Base-by-base conservation (phyloP, 2,797 vertebrate genomes). In the Microtus agrestis region DNA sequence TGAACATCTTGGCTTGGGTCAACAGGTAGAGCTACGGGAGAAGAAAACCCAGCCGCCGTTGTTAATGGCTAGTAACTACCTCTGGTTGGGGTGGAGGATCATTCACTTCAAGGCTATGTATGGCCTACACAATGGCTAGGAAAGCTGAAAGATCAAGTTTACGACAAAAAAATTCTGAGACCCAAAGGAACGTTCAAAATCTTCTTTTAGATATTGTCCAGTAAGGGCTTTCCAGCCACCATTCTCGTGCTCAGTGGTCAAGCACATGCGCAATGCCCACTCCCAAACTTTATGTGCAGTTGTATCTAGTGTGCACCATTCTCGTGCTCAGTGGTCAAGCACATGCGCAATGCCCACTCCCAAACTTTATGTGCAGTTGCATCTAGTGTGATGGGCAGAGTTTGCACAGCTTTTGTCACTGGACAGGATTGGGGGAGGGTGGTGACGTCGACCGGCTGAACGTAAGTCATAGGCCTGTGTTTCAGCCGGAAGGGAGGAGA, bases 91-190 rank as follows among this genome's bases (percentile, higher is more conserved):
- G 79, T 51, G 40, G 31, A 74, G 27, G 43, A 79, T 74, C 21
- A 17, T 78, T 85, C 77, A 51, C 48, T 82, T 91, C 51, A 82
- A 93, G 40, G 43, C 34, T 91, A 61, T 67, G 4, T 9, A 6
- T 77, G 74, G n/a, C 61, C 11, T 74, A n/a, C 43, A 91, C 25
- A 73, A 78, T 73, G 61, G 37, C 5, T 86, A 86, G 78, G 37
- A 78, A 80, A 79, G 80, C 78, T 71, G 51, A 65, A 94, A 43
- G 82, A 79, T 94, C 25, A 61, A 27, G 54, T 87, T 95, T 61
- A 67, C 21, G 48, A 21, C 29, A 65, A 85, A 51, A 69, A 86
- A 34, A 51, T 37, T 93, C 17, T 77, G 25, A 63, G 78, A 74
- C 15, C 51, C 46, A 59, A 94, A 67, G 65, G 8, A 63, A 61